A percentile compares a stretch with the other conserved stretches of the same genome.
Evolutionary conservation across 2,797 vertebrate species (phyloP).

Genomic region (Miichthys miiuy): DNA sequence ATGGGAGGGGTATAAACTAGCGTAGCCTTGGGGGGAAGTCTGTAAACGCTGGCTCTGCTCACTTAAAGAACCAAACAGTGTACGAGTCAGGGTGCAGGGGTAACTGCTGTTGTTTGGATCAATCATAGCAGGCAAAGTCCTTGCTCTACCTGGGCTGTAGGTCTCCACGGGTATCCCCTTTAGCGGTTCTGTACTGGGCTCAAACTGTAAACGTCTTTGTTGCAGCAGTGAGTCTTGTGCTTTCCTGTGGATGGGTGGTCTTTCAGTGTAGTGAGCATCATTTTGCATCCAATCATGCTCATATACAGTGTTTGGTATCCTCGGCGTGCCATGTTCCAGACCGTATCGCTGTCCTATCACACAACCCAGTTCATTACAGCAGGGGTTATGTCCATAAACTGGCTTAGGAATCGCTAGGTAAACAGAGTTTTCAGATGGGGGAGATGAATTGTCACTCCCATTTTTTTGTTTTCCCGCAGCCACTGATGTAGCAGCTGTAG

Average conservation of each 20-base stretch:
- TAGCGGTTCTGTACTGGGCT: slow-evolving; percentile 64
- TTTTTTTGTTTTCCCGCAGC: slow-evolving; percentile 62
- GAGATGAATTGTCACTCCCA: slow-evolving; percentile 54
- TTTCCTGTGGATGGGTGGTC: slow-evolving; percentile 69
- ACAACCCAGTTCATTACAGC: slow-evolving; percentile 84
- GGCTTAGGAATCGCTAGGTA: slow-evolving; percentile 89
- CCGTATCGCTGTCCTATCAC: slow-evolving; percentile 77
- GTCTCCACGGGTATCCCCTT: slow-evolving; percentile 68
- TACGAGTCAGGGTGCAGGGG: slow-evolving; percentile 65
- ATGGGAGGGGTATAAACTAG: slow-evolving; percentile 70
- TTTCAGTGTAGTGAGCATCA: slow-evolving; percentile 66
- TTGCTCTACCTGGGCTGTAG: slow-evolving; percentile 66
- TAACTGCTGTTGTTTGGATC: slow-evolving; percentile 79
- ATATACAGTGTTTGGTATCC: slow-evolving; percentile 68
- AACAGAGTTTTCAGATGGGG: slow-evolving; percentile 66
- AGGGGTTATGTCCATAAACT: slow-evolving; percentile 86
- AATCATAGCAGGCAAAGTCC: slow-evolving; percentile 68
- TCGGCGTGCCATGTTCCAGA: slow-evolving; percentile 70
- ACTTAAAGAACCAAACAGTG: slow-evolving; percentile 70
- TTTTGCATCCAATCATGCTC: slow-evolving; percentile 77
- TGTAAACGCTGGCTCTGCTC: slow-evolving; percentile 77
- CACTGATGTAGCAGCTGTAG: slow-evolving; percentile 58
- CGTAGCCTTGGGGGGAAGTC: slow-evolving; percentile 76
- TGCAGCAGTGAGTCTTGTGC: slow-evolving; percentile 69
- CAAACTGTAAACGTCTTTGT: slow-evolving; percentile 74